These are phyloP conservation scores for Netelia inedita DNA, from an alignment of 2,888 invertebrate genomes.

Conservation along the genomic window DNA sequence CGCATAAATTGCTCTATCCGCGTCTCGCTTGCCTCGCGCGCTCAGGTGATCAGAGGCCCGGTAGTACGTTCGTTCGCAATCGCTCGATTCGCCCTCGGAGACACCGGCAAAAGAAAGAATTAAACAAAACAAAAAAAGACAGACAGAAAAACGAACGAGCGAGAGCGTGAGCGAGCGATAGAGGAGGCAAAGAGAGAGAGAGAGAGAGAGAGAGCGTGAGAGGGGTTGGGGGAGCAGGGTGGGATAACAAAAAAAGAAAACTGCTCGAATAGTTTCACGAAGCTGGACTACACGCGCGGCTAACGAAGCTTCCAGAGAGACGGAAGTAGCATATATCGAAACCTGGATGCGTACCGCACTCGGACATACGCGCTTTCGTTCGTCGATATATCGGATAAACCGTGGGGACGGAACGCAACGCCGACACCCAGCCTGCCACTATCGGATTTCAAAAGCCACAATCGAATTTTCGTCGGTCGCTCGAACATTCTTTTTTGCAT, in stretches of 20 bases:
- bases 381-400: slow-evolving; percentile 6
- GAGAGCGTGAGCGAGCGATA: no score
- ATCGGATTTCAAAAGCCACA: no score
- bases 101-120: slow-evolving; percentile 16
- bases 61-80: slow-evolving; percentile 47
- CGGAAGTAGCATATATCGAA: slow-evolving; percentile 15
- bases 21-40: not conserved
- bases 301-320: slow-evolving; percentile 60
- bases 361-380: slow-evolving; percentile 1
- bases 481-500: no score
- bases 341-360: not conserved
- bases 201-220: no score
- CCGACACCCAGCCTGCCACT: no score
- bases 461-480: no score
- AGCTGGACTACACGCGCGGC: slow-evolving; percentile 22
- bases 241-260: slow-evolving; percentile 11
- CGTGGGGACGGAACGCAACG: not conserved
- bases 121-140: slow-evolving; percentile 26
- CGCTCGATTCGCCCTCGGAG: slow-evolving; percentile 51
- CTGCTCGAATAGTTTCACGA: slow-evolving; percentile 54
- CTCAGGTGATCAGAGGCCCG: slow-evolving; percentile 27
- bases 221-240: not conserved
- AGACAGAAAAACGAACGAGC: not conserved
- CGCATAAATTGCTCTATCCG: not conserved
- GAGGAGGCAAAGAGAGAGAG: no score